Evolutionary conservation across 2,797 vertebrate species (phyloP), one percentile per base, ranked within the genome.

Genomic region (Melopsittacus undulatus): DNA sequence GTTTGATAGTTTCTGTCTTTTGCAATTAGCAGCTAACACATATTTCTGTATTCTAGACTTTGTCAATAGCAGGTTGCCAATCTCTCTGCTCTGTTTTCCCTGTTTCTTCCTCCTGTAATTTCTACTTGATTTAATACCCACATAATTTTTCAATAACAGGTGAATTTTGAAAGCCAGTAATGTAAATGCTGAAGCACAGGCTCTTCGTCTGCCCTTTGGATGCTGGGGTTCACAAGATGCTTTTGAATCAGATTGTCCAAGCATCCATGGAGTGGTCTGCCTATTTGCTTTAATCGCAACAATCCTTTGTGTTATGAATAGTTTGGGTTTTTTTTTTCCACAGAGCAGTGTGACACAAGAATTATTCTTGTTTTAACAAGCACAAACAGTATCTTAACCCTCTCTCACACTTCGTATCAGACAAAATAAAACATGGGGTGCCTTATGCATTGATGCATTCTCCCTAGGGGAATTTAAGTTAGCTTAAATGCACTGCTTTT

Each of bases 1-100:
- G 79, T 73, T 77, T 92, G 80, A 89, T 94, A 90, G 90, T 87
- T 95, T 62, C 43, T 83, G 90, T 42, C 91, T 88, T 73, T 69
- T 77, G 80, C 91, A 81, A 73, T 90, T 89, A 54, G 62, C 29
- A 45, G 46, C 85, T 87, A 91, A 56, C 42, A 87, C 18, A 29
- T 21, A 78, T 42, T 66, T 45, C 38, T 70, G 13, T 34, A 8
- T 49, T 94, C 54, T 73, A 6, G 1, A 16, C 74, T 67, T 13
- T 12, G n/a, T 27, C 43, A 40, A 48, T 27, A 48, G 34, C 3
- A 52, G 85, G 17, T 30, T 79, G 20, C 67, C 8, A 8, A 26
- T 74, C 36, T 76, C 19, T 73, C 66, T 12, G 22, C 21, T 54
- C 13, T 51, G 0, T 38, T 88, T 86, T 62, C 29, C 11, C 7